These are phyloP conservation scores for Cebidichthys violaceus DNA, from an alignment of 2,113 vertebrate species.

Conservation along the genomic window DNA sequence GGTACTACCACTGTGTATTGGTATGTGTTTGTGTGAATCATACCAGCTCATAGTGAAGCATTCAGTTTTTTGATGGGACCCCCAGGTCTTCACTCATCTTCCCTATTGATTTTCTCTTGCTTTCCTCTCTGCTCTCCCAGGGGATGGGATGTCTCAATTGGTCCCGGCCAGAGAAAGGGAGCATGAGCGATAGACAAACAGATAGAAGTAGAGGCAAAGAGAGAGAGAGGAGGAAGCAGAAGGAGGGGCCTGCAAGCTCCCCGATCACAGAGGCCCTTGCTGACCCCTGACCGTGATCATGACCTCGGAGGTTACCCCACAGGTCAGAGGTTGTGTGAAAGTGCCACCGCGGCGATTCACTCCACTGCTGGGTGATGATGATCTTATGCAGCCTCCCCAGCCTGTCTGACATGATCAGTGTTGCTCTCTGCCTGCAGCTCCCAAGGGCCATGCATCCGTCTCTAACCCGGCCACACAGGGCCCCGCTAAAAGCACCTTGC, in stretches of 20 bases:
- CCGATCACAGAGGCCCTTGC: constrained; percentile 72
- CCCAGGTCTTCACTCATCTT: constrained; percentile 80
- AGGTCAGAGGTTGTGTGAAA: constrained; percentile 86
- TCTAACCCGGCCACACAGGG: constrained; percentile 67
- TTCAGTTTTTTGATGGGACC: constrained; percentile 74
- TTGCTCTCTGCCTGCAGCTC: constrained; percentile 72
- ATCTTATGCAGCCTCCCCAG: constrained; percentile 79
- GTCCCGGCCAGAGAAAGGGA: constrained; percentile 64
- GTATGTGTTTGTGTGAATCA: constrained; percentile 61
- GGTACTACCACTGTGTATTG: constrained; percentile 39
- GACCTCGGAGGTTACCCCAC: constrained; percentile 72
- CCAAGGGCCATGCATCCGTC: constrained; percentile 77
- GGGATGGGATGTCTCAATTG: constrained; percentile 81
- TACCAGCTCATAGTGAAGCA: constrained; percentile 64
- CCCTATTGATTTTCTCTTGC: constrained; percentile 81
- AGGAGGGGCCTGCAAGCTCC: constrained; percentile 43
- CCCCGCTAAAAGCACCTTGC: constrained; percentile 77
- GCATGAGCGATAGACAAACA: constrained; percentile 68
- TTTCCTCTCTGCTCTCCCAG: constrained; percentile 74
- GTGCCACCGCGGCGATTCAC: constrained; percentile 78
- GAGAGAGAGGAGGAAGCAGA: constrained; percentile 29
- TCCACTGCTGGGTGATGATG: constrained; percentile 79
- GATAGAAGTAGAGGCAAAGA: constrained; percentile 38
- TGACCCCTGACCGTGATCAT: constrained; percentile 83
- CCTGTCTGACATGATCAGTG: constrained; percentile 80